Conservation (phyloP, 2,888 invertebrate genomes). For the Sylvicola cinctus region DNA sequence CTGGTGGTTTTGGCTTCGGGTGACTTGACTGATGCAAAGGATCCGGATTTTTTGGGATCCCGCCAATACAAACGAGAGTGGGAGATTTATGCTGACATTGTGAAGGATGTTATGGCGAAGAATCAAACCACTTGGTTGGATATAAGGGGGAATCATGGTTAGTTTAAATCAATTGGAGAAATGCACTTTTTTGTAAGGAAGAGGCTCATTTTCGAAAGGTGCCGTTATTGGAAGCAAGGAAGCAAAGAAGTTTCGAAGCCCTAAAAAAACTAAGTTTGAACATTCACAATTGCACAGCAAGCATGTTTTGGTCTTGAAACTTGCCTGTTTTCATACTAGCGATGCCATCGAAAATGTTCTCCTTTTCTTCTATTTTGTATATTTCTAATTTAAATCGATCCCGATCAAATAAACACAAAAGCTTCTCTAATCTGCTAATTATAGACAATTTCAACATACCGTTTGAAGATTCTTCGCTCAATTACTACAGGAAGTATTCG, state of each 20-base stretch:
- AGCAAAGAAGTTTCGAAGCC: no score
- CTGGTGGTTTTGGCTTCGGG: conserved; percentile 63
- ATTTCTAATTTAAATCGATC: no score
- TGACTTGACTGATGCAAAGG: conserved; percentile 77
- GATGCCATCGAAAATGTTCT: no score
- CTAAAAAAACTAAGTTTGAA: no score
- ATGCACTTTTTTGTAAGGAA: background rate
- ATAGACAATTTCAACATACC: conserved; percentile 78
- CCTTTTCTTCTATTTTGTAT: no score
- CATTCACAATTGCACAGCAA: no score
- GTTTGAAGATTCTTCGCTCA: conserved; percentile 41
- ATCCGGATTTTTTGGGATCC: conserved; percentile 56
- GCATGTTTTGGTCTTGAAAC: no score
- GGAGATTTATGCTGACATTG: conserved; percentile 49
- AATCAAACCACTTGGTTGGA: conserved; percentile 66
- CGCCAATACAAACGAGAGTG: conserved; percentile 66
- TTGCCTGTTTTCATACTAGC: no score
- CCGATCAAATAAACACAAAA: no score
- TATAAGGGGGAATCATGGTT: conserved; percentile 72
- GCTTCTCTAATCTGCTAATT: no score
- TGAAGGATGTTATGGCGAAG: conserved; percentile 42
- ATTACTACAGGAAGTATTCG: conserved; percentile 60
- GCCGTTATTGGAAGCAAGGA: no score
- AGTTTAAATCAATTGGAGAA: conserved; percentile 3
- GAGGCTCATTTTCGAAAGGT: background rate